Evolutionary conservation across 2,113 vertebrate genomes (phyloP).

Genomic region (Anarrhichthys ocellatus): DNA sequence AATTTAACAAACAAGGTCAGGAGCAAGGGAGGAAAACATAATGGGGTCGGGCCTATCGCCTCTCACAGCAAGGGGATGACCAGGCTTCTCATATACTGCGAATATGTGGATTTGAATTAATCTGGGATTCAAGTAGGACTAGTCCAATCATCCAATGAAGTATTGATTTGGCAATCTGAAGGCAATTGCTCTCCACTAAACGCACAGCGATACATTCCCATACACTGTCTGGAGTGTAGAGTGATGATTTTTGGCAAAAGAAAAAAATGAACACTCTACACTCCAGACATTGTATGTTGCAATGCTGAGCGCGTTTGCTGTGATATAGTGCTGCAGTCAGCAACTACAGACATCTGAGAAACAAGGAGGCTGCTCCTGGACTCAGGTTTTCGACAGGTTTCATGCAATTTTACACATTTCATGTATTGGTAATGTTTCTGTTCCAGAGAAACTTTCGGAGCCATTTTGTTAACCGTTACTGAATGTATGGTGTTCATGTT

Average conservation of each 20-base stretch:
- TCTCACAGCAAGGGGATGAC: background rate
- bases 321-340: slow-evolving; percentile 54
- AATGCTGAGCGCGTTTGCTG: slow-evolving; percentile 28
- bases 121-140: background rate
- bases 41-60: background rate
- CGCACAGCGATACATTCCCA: background rate
- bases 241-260: slow-evolving; percentile 9
- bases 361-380: slow-evolving; percentile 38
- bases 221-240: background rate
- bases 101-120: background rate
- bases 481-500: slow-evolving; percentile 29
- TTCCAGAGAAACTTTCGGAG: slow-evolving; percentile 26
- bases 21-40: background rate
- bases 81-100: background rate
- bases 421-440: slow-evolving; percentile 53
- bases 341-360: slow-evolving; percentile 43
- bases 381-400: slow-evolving; percentile 48
- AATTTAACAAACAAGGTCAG: slow-evolving; percentile 18
- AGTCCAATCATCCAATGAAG: slow-evolving; percentile 4
- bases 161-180: slow-evolving; percentile 2
- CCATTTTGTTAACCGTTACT: slow-evolving; percentile 40
- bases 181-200: background rate
- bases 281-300: slow-evolving; percentile 22
- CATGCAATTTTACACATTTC: slow-evolving; percentile 45
- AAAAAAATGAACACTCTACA: slow-evolving; percentile 20